Evolutionary conservation across 2,888 invertebrate species (phyloP).

Genomic region (Herminia tarsipennalis): DNA sequence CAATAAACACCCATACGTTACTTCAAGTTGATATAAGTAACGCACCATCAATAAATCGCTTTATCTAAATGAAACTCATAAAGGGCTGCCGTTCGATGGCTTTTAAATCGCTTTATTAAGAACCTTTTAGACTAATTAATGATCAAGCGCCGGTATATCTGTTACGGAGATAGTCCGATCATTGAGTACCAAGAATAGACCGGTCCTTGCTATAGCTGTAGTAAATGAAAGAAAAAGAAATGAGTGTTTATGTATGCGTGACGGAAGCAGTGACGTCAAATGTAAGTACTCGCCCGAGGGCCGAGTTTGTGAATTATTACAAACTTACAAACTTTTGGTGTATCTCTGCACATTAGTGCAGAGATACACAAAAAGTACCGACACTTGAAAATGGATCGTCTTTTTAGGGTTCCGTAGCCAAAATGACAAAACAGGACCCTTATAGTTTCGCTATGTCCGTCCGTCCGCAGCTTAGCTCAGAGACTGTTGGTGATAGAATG

Average conservation of each 20-base stretch:
- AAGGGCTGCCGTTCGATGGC: constrained; percentile 62
- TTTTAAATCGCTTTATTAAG: constrained; percentile 69
- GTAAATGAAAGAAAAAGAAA: constrained; percentile 56
- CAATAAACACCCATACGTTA: constrained; percentile 33
- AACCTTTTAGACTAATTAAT: constrained; percentile 70
- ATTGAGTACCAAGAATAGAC: constrained; percentile 62
- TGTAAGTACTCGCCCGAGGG: too few relatives aligned
- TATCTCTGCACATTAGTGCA: too few relatives aligned
- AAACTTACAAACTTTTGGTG: too few relatives aligned
- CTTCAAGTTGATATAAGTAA: constrained; percentile 30
- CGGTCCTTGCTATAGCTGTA: constrained; percentile 53
- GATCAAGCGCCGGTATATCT: constrained; percentile 58
- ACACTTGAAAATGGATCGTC: too few relatives aligned
- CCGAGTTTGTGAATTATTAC: too few relatives aligned
- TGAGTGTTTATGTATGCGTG: constrained; percentile 45
- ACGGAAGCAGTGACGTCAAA: constrained; percentile 65
- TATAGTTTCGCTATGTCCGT: too few relatives aligned
- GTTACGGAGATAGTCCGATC: constrained; percentile 52
- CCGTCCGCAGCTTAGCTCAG: too few relatives aligned
- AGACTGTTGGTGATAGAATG: too few relatives aligned
- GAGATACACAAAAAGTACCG: too few relatives aligned
- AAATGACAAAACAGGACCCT: too few relatives aligned
- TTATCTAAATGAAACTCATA: constrained; percentile 67
- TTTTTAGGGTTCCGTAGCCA: too few relatives aligned
- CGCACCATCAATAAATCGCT: constrained; percentile 52